Percentiles rank a stretch among this genome's conserved stretches.
Evolutionary conservation across 2,888 invertebrate genomes (phyloP).

Genomic region (Ophion ventricosus): DNA sequence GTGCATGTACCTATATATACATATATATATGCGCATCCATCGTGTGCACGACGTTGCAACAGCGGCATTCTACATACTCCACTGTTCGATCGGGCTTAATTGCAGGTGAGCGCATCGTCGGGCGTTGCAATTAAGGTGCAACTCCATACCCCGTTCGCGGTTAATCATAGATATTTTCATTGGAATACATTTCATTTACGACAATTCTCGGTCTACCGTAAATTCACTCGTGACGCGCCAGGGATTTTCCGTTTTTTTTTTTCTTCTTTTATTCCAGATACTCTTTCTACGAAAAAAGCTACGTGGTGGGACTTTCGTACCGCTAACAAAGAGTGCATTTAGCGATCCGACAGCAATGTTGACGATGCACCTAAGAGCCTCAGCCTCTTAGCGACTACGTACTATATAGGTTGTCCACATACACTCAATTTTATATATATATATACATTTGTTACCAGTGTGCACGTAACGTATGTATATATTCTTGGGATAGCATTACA

Average conservation of each 20-base stretch:
- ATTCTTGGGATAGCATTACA: slow-evolving; percentile 28
- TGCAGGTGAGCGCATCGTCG: slow-evolving; percentile 27
- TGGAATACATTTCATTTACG: slow-evolving; percentile 37
- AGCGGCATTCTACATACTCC: slow-evolving; percentile 27
- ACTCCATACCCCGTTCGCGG: slow-evolving; percentile 13
- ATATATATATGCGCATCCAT: not conserved
- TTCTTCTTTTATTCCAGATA: slow-evolving; percentile 3
- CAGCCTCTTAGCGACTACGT: slow-evolving; percentile 63
- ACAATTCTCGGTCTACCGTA: slow-evolving; percentile 7
- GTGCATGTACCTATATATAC: too few relatives aligned
- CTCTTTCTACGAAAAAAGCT: slow-evolving; percentile 12
- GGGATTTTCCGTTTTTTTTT: not conserved
- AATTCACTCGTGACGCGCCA: not conserved
- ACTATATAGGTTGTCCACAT: slow-evolving; percentile 16
- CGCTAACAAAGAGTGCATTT: slow-evolving; percentile 68
- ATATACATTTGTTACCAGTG: not conserved
- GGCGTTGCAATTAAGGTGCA: slow-evolving; percentile 47
- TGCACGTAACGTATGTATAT: slow-evolving; percentile 6
- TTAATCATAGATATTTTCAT: slow-evolving; percentile 52
- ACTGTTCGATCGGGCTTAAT: slow-evolving; percentile 59
- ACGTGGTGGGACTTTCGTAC: slow-evolving; percentile 19
- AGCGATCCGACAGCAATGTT: slow-evolving; percentile 54
- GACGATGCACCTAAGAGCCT: slow-evolving; percentile 65
- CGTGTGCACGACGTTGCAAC: slow-evolving; percentile 30
- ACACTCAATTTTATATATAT: not conserved